Conservation (phyloP, 1,140 invertebrate genomes). For the Eulimnadia texana region DNA sequence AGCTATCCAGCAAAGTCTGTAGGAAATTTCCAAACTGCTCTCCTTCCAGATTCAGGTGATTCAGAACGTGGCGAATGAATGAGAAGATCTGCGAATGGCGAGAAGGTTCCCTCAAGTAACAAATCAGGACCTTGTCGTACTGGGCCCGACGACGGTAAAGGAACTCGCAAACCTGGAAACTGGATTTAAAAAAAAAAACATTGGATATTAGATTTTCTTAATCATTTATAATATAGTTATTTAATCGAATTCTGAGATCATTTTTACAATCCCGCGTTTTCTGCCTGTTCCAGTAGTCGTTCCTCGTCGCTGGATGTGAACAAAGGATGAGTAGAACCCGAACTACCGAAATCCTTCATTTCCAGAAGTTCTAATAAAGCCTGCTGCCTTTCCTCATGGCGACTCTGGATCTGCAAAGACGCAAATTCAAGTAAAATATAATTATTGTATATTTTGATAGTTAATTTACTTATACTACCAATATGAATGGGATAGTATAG, state of each 20-base stretch:
- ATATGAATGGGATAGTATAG: too few relatives aligned
- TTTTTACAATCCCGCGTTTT: slow-evolving; percentile 52
- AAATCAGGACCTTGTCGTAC: slow-evolving; percentile 40
- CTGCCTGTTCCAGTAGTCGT: slow-evolving; percentile 40
- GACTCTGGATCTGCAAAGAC: slow-evolving; percentile 23
- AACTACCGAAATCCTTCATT: slow-evolving; percentile 47
- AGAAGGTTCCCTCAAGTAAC: slow-evolving; percentile 40
- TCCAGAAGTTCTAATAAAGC: slow-evolving; percentile 60
- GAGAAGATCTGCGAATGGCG: slow-evolving; percentile 32
- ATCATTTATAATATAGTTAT: too few relatives aligned
- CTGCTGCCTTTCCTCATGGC: slow-evolving; percentile 59
- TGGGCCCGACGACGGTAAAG: slow-evolving; percentile 40
- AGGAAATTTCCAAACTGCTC: slow-evolving; percentile 1
- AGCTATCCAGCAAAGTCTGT: slow-evolving; percentile 17
- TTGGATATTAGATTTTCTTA: too few relatives aligned
- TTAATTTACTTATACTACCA: too few relatives aligned
- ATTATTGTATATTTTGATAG: too few relatives aligned
- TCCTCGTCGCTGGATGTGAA: slow-evolving; percentile 25
- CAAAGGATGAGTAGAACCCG: slow-evolving; percentile 15
- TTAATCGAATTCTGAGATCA: too few relatives aligned
- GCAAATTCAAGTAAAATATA: too few relatives aligned
- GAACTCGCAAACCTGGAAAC: slow-evolving; percentile 45
- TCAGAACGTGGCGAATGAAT: slow-evolving; percentile 26
- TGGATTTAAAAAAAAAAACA: too few relatives aligned
- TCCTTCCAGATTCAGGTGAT: background rate